Conservation (phyloP, 2,888 invertebrate species). For the Bembecia ichneumoniformis region DNA sequence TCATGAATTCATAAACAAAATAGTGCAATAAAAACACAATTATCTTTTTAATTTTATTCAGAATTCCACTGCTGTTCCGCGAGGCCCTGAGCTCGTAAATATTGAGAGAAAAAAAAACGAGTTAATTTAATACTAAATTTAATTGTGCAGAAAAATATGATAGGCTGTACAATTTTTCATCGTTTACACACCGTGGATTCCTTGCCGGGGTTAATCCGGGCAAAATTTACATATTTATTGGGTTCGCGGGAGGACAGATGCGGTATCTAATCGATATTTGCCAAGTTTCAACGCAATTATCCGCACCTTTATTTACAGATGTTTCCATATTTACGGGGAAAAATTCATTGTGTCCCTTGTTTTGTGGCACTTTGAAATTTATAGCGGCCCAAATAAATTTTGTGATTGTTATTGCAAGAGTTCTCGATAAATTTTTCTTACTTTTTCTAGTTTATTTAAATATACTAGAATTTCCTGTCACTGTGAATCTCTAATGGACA, state of each 20-base stretch:
- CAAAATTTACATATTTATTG: slow-evolving; percentile 61
- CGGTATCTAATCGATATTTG: slow-evolving; percentile 46
- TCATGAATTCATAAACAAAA: no score
- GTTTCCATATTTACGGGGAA: neutral
- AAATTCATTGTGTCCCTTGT: neutral
- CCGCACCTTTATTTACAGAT: neutral
- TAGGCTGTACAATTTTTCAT: slow-evolving; percentile 6
- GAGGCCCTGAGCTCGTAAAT: no score
- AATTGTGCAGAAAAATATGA: slow-evolving; percentile 7
- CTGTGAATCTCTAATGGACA: no score
- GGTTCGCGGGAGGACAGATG: slow-evolving; percentile 36
- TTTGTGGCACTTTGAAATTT: neutral
- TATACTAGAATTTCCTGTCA: no score
- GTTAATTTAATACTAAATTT: slow-evolving; percentile 1
- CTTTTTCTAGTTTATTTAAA: no score
- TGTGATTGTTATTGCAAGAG: no score
- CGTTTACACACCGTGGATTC: neutral
- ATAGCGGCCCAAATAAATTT: no score
- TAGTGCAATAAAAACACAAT: no score
- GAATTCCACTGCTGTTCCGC: no score
- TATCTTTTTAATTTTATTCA: no score
- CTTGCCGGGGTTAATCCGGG: slow-evolving; percentile 22
- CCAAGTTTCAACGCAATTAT: slow-evolving; percentile 13
- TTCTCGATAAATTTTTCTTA: no score
- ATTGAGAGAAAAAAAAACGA: no score